Base-by-base conservation (phyloP, 2,113 vertebrate species). In the Tympanuchus pallidicinctus region DNA sequence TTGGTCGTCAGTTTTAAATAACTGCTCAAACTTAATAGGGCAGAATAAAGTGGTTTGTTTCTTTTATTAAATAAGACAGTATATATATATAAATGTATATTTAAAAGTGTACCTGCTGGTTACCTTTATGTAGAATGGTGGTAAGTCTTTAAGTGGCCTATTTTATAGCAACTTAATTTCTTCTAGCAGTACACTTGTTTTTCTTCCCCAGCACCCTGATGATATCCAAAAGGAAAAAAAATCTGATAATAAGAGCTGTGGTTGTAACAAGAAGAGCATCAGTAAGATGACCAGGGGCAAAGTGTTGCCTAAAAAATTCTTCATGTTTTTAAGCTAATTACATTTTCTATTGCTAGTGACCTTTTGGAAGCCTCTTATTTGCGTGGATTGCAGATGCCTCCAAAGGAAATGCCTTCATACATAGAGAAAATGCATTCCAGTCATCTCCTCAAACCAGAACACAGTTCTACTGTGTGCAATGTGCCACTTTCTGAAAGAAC, bases 301-400 rank as follows among this genome's bases (percentile, higher is more conserved):
- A 89, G 82, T 15, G 59, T 24, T 92, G 60, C 82, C 92, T 96
- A n/a, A 91, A 95, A 96, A 96, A 94, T 91, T 93, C 81, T 91
- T 57, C 64, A 43, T 87, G 67, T 96, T 92, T 91, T 90, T 88
- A 87, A 92, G 77, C 84, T 91, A 90, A 95, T 96, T 96, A 87
- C 81, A 64, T 89, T 94, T 88, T 92, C 42, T 91, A 85, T 91
- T 91, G 71, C 87, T 65, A 94, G 8, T 92, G 91, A 91, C 60
- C 89, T 92, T 94, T 91, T 82, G 60, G 65, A 94, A 93, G 77
- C 59, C 60, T 95, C 92, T 92, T 32, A 80, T 93, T 94, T 96
- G 65, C 85, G 65, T 64, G 67, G 79, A 70, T 92, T 91, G 64
- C 78, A 73, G 75, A 92, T 82, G 54, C 69, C 64, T 76, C 60